Conservation (phyloP, 2,113 vertebrate species). For the Pedionomus torquatus region DNA sequence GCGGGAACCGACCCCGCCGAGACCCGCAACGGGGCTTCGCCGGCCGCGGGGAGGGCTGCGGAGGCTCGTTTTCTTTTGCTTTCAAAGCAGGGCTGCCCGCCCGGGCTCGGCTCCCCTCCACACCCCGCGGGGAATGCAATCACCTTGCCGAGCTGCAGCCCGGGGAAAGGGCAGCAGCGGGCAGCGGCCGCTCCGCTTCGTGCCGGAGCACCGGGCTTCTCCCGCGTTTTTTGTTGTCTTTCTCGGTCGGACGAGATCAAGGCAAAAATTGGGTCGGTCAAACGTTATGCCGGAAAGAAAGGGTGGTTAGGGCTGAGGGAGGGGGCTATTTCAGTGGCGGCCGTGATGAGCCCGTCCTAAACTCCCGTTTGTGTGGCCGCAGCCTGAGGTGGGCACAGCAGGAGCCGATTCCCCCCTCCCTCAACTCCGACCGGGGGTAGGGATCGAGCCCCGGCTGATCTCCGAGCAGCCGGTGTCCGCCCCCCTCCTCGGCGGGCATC, state of each 20-base stretch:
- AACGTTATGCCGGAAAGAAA: not conserved
- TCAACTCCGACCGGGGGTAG: not conserved
- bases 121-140: rapidly evolving
- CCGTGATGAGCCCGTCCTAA: not conserved
- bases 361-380: not conserved
- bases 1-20: not conserved
- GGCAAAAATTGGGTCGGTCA: not conserved
- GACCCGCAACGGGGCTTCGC: not conserved
- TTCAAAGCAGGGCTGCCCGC: not conserved
- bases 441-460: not conserved
- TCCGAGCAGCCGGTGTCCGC: not conserved
- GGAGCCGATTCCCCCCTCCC: not conserved
- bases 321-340: not conserved
- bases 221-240: not conserved
- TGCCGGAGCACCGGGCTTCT: not conserved
- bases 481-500: no score
- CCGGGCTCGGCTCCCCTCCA: not conserved
- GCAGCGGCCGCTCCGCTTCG: not conserved
- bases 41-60: not conserved
- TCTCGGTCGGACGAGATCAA: not conserved
- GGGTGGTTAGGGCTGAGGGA: not conserved
- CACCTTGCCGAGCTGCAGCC: not conserved
- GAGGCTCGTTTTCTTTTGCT: not conserved
- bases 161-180: not conserved
- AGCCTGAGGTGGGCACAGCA: not conserved